Percentiles rank a stretch among this genome's conserved stretches.
Evolutionary conservation across 2,888 invertebrate genomes (phyloP).

Genomic region (Chloromyia formosa): DNA sequence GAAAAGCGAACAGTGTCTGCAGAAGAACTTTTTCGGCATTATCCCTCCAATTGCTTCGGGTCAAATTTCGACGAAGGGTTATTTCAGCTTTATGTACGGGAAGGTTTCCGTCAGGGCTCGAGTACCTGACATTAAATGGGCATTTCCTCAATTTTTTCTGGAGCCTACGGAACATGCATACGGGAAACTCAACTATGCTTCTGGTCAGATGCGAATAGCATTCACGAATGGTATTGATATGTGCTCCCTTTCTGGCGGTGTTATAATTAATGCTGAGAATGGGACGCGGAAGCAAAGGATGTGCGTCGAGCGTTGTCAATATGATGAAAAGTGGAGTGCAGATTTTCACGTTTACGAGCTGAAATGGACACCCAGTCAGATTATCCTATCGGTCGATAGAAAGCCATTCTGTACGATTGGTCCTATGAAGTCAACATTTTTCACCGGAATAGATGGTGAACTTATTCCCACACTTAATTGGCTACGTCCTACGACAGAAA

Average conservation of each 20-base stretch:
- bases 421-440: constrained; percentile 55
- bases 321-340: constrained; percentile 59
- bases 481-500: constrained; percentile 56
- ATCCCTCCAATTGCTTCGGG: constrained; percentile 76
- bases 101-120: constrained; percentile 75
- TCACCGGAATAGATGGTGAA: constrained; percentile 51
- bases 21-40: constrained; percentile 59
- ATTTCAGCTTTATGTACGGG: constrained; percentile 76
- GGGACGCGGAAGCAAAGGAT: constrained; percentile 56
- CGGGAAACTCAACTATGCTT: constrained; percentile 66
- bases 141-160: constrained; percentile 76
- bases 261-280: constrained; percentile 55
- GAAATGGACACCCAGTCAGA: constrained; percentile 68
- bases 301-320: constrained; percentile 52
- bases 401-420: constrained; percentile 66
- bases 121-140: constrained; percentile 78
- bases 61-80: constrained; percentile 69
- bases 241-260: constrained; percentile 56
- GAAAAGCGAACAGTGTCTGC: constrained; percentile 55
- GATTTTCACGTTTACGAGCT: constrained; percentile 75
- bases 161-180: constrained; percentile 72
- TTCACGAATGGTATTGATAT: constrained; percentile 70
- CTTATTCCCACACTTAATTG: constrained; percentile 61
- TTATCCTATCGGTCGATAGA: constrained; percentile 66
- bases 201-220: constrained; percentile 79